Evolutionary conservation across 2,797 vertebrate genomes (phyloP), one percentile per base, ranked within the genome.

Genomic region (Myotis pilosus): DNA sequence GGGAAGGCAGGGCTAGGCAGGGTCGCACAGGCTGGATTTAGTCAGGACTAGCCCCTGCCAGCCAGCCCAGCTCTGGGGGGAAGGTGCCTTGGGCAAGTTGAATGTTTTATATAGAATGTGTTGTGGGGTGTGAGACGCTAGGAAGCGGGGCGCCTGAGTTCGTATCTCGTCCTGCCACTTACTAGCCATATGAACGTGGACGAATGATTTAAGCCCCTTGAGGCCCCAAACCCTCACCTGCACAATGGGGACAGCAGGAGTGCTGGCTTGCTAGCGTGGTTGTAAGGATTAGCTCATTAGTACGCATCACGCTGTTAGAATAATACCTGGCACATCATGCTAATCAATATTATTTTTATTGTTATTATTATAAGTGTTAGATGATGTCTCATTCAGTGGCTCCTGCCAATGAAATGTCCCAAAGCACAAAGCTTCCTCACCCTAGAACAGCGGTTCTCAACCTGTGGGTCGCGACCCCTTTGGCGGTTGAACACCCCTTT

Each of bases 281-380:
- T 76, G 2, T 41, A 6, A 74, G 74, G 23, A 22, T 41, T 36
- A 55, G 64, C 17, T 88, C 47, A 8, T 68, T 68, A 15, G 13
- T 4, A 15, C 12, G 0, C 0, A 17, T 23, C 47, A 53, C 47
- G 55, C 36, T 72, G 55, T 55, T 9, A 60, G 78, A 69, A 10
- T 64, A 36, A 6, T 23, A n/a, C 22, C 57, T 23, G 79, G 53
- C 44, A 47, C 1, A 0, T 8, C 25, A 25, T n/a, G 10, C 44
- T 44, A 25, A 2, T 51, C 57, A 86, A 25, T 20, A 55, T 33
- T 53, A 9, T 64, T 78, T 53, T 41, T 19, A 16, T 62, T 41
- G n/a, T 41, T 51, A 36, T 83, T 82, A 7, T 25, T 55, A 36
- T 68, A 75, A 78, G 51, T 87, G 20, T 92, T 92, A 92, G 68